Conservation (phyloP, 1,140 invertebrate species). For the Diabrotica undecimpunctata region DNA sequence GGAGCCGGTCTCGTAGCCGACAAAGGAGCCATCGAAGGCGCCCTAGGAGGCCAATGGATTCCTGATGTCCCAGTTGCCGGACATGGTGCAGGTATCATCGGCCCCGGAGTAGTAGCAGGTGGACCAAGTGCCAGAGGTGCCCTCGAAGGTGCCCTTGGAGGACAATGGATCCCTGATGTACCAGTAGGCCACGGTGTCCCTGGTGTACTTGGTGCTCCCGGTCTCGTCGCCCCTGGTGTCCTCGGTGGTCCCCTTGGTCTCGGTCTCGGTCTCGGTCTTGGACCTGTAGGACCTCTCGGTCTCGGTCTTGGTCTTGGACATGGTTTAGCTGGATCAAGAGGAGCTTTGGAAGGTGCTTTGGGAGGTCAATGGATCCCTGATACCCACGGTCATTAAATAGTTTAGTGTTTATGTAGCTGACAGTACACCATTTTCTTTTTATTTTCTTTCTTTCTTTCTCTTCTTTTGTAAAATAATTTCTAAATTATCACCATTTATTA, state of each 20-base stretch:
- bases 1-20: conserved; percentile 4
- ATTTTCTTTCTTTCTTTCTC: background rate
- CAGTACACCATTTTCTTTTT: background rate
- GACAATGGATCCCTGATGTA: conserved; percentile 19
- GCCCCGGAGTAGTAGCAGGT: background rate
- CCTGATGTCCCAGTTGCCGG: conserved; percentile 17
- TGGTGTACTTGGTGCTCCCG: background rate
- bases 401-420: conserved; percentile 12
- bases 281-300: background rate
- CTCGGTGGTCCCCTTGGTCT: background rate
- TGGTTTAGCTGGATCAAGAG: conserved; percentile 7
- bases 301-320: background rate
- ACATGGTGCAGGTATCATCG: conserved; percentile 4
- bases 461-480: background rate
- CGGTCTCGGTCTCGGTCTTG: conserved; percentile 12
- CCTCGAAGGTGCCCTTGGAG: conserved; percentile 19
- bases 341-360: conserved; percentile 15
- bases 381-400: conserved; percentile 15
- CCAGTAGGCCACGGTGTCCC: background rate
- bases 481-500: background rate
- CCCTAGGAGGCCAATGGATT: conserved; percentile 19
- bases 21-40: conserved; percentile 18
- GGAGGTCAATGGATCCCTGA: conserved; percentile 23
- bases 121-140: conserved; percentile 12
- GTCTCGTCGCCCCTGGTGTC: background rate